Percentiles rank a stretch among this genome's conserved stretches.
Evolutionary conservation across 2,113 vertebrate species (phyloP).

Genomic region (Oncorhynchus masou): DNA sequence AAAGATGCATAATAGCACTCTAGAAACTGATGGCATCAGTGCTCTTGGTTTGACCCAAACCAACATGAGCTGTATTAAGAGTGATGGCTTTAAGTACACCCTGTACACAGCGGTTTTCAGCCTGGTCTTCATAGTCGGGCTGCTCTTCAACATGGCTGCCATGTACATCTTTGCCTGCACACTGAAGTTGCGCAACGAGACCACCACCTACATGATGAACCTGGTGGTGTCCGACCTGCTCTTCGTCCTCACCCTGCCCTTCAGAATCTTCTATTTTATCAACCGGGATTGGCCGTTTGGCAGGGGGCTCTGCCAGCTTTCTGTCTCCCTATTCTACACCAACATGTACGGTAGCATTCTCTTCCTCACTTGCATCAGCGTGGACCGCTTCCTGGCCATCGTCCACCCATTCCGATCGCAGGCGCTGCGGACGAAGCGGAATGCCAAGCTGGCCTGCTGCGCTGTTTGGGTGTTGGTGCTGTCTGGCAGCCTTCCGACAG

Average conservation of each 20-base stretch:
- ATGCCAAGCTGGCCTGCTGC: conserved; percentile 84
- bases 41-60: neutral
- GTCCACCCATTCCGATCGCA: conserved; percentile 89
- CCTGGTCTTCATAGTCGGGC: conserved; percentile 91
- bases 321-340: conserved; percentile 91
- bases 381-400: conserved; percentile 94
- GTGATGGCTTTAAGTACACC: conserved; percentile 92
- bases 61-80: conserved; percentile 71
- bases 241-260: conserved; percentile 91
- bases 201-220: conserved; percentile 98
- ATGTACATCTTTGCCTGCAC: conserved; percentile 91
- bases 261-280: conserved; percentile 92
- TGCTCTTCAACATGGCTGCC: conserved; percentile 89
- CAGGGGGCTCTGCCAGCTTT: conserved; percentile 86
- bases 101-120: conserved; percentile 91
- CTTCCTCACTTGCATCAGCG: conserved; percentile 96
- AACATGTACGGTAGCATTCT: conserved; percentile 99
- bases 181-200: conserved; percentile 90
- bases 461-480: conserved; percentile 90
- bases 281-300: conserved; percentile 90
- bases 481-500: conserved; percentile 86
- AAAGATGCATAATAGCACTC: conserved; percentile 56
- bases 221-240: conserved; percentile 93
- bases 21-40: neutral
- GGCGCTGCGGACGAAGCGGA: conserved; percentile 86